A percentile compares a stretch with the other conserved stretches of the same genome.
Evolutionary conservation across 2,888 invertebrate species (phyloP).

Genomic region (Tetranychus piercei): DNA sequence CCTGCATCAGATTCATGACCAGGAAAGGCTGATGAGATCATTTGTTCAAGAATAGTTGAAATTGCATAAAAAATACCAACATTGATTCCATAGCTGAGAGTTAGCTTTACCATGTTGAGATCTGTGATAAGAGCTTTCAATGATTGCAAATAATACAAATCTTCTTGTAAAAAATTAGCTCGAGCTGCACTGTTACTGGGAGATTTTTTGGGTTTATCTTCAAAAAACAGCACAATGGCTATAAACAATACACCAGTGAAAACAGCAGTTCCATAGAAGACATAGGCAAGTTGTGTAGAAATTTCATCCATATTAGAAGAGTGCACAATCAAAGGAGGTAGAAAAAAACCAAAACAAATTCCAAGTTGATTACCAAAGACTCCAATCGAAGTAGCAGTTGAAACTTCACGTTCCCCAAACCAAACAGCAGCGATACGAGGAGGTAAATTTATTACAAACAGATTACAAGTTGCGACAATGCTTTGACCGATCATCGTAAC

Average conservation of each 20-base stretch:
- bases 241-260: conserved; percentile 61
- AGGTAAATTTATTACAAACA: conserved; percentile 36
- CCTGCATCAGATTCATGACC: conserved; percentile 47
- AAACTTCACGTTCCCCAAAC: conserved; percentile 37
- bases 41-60: conserved; percentile 73
- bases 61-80: conserved; percentile 93
- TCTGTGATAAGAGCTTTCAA: conserved; percentile 26
- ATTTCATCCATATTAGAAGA: conserved; percentile 30
- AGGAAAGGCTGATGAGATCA: conserved; percentile 41
- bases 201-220: conserved; percentile 23
- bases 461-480: conserved; percentile 35
- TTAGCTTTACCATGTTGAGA: conserved; percentile 30
- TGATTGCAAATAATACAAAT: conserved; percentile 14
- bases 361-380: conserved; percentile 45
- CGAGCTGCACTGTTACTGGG: conserved; percentile 23
- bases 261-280: conserved; percentile 70
- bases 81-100: conserved; percentile 49
- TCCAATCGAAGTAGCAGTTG: conserved; percentile 37
- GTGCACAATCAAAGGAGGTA: conserved; percentile 49
- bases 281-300: conserved; percentile 43
- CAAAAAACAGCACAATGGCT: conserved; percentile 46
- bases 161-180: conserved; percentile 7
- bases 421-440: conserved; percentile 36
- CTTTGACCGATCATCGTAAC: conserved; percentile 35
- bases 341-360: conserved; percentile 66